Base-by-base conservation (phyloP, 2,113 vertebrate genomes). In the Laticauda colubrina region DNA sequence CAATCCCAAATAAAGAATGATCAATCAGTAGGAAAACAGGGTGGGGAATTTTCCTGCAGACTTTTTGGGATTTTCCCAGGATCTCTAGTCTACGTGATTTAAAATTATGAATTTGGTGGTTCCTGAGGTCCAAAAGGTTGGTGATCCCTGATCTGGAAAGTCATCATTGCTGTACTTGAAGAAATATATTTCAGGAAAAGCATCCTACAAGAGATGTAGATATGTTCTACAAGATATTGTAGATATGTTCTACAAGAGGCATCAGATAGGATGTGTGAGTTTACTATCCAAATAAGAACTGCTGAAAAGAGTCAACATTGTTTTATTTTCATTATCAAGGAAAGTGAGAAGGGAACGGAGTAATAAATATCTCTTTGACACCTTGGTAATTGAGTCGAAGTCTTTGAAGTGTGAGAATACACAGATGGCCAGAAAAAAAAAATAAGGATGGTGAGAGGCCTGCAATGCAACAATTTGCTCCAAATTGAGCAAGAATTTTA, bases 281-380 rank as follows among this genome's bases (percentile, higher is more conserved):
- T 91, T 92, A 91, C 93, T 89, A 94, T 54, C 89, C 94, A 55
- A 55, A 2, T 5, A 90, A 87, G 94, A 91, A 45, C 85, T 92
- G 51, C 39, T 57, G 89, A n/a, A 2, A 55, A 90, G 92, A 20
- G 39, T 90, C 91, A 21, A 2, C 34, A 87, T 92, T 95, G 91
- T 93, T 94, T n/a, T 43, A 26, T 87, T 90, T 95, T 85, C 89
- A 93, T 92, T 81, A 64, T 48, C 26, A 81, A 92, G 89, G 86
- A 93, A 0, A 89, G 20, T 75, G 75, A 61, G 59, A 92, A 94
- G 20, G 53, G 20, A 81, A 39, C 15, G 2, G 55, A 4, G 54
- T 91, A 88, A 51, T 18, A 94, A 94, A 43, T 81, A 89, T 39
- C 91, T 91, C 88, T 21, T 18, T 91, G 26, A 59, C 69, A 55